phyloP scores from a whole-genome alignment of 2,797 vertebrate species.

The Neomorphus geoffroyi region DNA sequence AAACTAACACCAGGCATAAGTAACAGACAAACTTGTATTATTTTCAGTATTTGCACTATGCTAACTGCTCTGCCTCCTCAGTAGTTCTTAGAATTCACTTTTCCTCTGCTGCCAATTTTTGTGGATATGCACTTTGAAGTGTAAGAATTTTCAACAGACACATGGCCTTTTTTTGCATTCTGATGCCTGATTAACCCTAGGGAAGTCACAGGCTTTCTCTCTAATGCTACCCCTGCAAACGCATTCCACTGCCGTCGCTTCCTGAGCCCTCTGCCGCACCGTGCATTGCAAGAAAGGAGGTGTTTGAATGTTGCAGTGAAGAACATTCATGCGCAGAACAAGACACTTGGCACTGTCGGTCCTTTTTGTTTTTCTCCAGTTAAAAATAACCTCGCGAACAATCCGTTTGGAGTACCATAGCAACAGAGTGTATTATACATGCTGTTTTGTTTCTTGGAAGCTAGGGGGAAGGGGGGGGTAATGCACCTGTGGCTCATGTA shows the following conservation, averaged over 20 bases:
- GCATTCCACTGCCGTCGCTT: conserved; percentile 50
- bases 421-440: conserved; percentile 66
- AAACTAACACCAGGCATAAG: not conserved
- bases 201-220: conserved; percentile 9
- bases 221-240: not conserved
- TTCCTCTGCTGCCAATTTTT: conserved; percentile 52
- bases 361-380: conserved; percentile 62
- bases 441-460: conserved; percentile 74
- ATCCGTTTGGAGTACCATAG: conserved; percentile 56
- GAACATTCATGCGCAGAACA: conserved; percentile 5
- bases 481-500: conserved; percentile 68
- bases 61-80: conserved; percentile 46
- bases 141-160: conserved; percentile 28
- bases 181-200: conserved; percentile 40
- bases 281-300: not conserved
- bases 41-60: conserved; percentile 49
- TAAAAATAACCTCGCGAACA: conserved; percentile 50
- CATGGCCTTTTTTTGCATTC: conserved; percentile 52
- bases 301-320: conserved; percentile 20
- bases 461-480: conserved; percentile 56
- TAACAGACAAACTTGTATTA: not conserved
- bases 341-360: conserved; percentile 39
- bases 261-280: conserved; percentile 18
- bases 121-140: conserved; percentile 50
- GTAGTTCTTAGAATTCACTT: conserved; percentile 52